Evolutionary conservation across 2,113 vertebrate species (phyloP), one percentile per base, ranked within the genome.

Genomic region (Vanacampus margaritifer): DNA sequence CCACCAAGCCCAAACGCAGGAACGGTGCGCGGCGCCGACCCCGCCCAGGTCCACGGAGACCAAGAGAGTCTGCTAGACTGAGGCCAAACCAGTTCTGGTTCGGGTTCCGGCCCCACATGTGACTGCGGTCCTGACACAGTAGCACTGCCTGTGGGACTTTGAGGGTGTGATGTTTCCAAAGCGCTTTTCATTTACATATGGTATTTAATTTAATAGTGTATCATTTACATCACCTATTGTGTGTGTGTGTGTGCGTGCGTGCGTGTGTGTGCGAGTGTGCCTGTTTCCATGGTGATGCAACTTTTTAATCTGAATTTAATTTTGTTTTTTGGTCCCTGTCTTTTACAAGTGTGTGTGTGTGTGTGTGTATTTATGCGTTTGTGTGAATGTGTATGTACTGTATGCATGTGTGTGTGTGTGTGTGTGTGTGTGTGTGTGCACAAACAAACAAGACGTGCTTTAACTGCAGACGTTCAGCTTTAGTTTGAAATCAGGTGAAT

Each of bases 21-120:
- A 39, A 60, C 9, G 7, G 6, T 7, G 26, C 4, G 10, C 54
- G 23, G 53, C 51, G 8, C 39, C 39, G 46, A 57, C 54, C 28
- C 69, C 64, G 74, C 24, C 51, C 67, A n/a, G 72, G 16, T 46
- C 43, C 43, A 17, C 5, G 17, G 43, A 19, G 9, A 19, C 7
- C 3, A 21, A 37, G 35, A 37, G 35, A 12, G 19, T 12, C 32
- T 37, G 16, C 9, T 53, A 46, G 60, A 65, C 62, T 21, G 56
- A 46, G 73, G 35, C 9, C 3, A 48, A 76, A 51, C 50, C 41
- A 7, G 64, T 26, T 46, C 28, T 19, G 37, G 19, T 9, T 57
- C 43, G 69, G 26, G 69, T 26, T 59, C 60, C 23, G 12, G 16
- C 43, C 24, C 41, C 54, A 17, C 2, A 17, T 16, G 54, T 17